These are phyloP conservation scores for Loriculus beryllinus DNA, from an alignment of 2,797 vertebrate genomes.

Conservation along the genomic window DNA sequence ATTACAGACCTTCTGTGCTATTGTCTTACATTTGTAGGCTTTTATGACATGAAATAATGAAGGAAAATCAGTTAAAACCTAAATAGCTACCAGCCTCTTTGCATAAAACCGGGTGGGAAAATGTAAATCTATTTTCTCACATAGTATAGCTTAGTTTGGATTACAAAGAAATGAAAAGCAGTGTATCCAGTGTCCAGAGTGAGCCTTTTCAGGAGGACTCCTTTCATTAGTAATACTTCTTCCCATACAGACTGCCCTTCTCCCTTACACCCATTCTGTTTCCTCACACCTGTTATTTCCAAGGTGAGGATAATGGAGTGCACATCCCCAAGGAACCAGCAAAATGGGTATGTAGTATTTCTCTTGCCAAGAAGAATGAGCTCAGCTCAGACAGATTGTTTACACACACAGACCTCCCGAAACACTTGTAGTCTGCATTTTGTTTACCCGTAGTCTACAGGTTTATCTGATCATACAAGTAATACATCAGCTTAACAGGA, in stretches of 20 bases:
- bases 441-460: background rate
- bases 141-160: constrained; percentile 22
- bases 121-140: constrained; percentile 59
- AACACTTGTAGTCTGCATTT: background rate
- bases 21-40: constrained; percentile 48
- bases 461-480: background rate
- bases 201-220: constrained; percentile 16
- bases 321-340: constrained; percentile 1
- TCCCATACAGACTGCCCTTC: background rate
- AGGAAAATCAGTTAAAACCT: constrained; percentile 32
- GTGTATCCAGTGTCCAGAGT: constrained; percentile 16
- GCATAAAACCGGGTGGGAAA: constrained; percentile 63
- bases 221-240: constrained; percentile 26
- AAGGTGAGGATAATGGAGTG: background rate
- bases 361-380: constrained; percentile 15
- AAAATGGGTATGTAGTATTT: background rate
- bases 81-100: constrained; percentile 18
- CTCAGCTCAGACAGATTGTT: constrained; percentile 15
- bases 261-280: background rate
- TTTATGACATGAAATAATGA: constrained; percentile 43
- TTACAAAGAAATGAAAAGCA: constrained; percentile 56
- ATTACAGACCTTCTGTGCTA: constrained; percentile 35
- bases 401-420: background rate
- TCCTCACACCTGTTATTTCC: constrained; percentile 40
- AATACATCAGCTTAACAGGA: background rate